Evolutionary conservation across 23 tunicate genomes (phyloP), one percentile per base, ranked within the genome.

Genomic region (Clavelina lepadiformis): DNA sequence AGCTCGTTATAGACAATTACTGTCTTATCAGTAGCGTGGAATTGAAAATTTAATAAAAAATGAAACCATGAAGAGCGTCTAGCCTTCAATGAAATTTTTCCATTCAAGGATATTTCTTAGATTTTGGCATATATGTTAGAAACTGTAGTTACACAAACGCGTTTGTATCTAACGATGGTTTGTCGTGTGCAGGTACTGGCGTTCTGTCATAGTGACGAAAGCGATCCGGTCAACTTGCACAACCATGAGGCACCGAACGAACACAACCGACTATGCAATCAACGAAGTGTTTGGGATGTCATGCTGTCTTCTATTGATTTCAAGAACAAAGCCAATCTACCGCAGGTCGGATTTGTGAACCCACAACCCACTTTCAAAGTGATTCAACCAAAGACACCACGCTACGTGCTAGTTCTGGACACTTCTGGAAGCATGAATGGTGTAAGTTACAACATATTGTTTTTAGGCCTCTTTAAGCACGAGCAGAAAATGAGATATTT

Each of bases 391-490:
- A 34, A 35, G 28, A 33, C 62, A 28, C 69, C 63, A 47, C 61
- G 79, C 19, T 82, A 55, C 59, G 80, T 74, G 47, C 46, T 82
- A 47, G 89, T 82, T 18, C 28, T 82, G 54, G 89, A 82, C 35
- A 66, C 75, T n/a, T 73, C 80, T 0, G 89, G 89, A 33, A 82
- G 89, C 51, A 82, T 82, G 89, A 2, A 2, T 53, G 74, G 66
- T 2, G 82, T 73, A 63, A 73, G 79, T 30, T 27, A 30, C 15
- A 41, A 15, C 11, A 11, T 41, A 11, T 41, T 41, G 11, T 15
- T 15, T 41, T 15, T 41, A 11, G 15, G 15, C 15, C 49, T 11
- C 15, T 41, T 41, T 41, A 41, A 41, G 15, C n/a, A n/a, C n/a
- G n/a, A n/a, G n/a, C n/a, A n/a, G n/a, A n/a, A n/a, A n/a, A n/a